These are phyloP conservation scores for Drosophila sp. DNA, from an alignment of 1,140 invertebrate species.

Conservation along the genomic window DNA sequence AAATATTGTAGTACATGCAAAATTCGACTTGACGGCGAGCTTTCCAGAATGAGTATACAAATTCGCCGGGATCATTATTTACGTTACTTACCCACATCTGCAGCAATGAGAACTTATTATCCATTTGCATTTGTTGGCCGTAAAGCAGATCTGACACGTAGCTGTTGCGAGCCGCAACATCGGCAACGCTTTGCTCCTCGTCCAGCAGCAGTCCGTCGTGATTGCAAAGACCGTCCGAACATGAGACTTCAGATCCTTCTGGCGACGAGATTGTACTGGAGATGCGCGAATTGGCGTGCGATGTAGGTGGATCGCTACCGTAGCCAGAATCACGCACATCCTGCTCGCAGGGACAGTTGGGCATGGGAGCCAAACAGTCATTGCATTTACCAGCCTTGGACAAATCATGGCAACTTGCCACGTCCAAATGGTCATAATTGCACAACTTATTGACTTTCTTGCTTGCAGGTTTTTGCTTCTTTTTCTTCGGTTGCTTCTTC, in stretches of 20 bases:
- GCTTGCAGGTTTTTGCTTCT: conserved; percentile 67
- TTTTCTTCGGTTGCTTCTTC: conserved; percentile 79
- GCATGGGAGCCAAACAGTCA: conserved; percentile 64
- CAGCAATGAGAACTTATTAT: conserved; percentile 77
- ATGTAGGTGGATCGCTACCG: conserved; percentile 87
- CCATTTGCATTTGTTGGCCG: conserved; percentile 46
- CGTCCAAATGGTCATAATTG: conserved; percentile 37
- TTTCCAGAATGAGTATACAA: no score
- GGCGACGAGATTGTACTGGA: conserved; percentile 91
- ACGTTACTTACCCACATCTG: conserved; percentile 81
- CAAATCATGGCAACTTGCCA: conserved; percentile 43
- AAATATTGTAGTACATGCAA: background rate
- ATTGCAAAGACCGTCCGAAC: conserved; percentile 93
- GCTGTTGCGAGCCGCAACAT: conserved; percentile 46
- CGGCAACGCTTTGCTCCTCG: conserved; percentile 50
- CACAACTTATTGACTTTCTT: conserved; percentile 41
- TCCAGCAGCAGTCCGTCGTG: conserved; percentile 85
- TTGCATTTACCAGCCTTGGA: conserved; percentile 58
- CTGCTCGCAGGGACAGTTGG: conserved; percentile 85
- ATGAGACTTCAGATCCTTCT: conserved; percentile 92
- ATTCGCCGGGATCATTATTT: no score
- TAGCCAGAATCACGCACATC: conserved; percentile 91
- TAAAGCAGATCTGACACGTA: conserved; percentile 58
- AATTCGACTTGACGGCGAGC: no score
- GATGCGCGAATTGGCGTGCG: conserved; percentile 87